These are phyloP conservation scores for Luffia ferchaultella DNA, from an alignment of 2,888 invertebrate species.

Conservation along the genomic window DNA sequence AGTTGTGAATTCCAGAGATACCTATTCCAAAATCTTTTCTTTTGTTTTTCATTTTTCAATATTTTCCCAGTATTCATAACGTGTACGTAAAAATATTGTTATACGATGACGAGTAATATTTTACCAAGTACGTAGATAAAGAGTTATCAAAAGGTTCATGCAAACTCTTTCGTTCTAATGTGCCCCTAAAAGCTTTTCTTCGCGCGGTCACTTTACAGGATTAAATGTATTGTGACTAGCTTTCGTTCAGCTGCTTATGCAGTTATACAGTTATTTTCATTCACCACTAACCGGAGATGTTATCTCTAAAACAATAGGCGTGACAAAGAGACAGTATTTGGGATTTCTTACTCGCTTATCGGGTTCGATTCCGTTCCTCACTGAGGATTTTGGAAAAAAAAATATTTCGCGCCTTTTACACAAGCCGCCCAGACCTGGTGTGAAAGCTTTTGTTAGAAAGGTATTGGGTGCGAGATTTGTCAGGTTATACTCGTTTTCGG, in stretches of 20 bases:
- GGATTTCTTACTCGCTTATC: conserved; percentile 16
- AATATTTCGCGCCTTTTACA: conserved; percentile 32
- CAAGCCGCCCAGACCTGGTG: conserved; percentile 16
- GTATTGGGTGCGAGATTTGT: conserved; percentile 16
- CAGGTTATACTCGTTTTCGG: conserved; percentile 18
- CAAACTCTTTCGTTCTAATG: too few species aligned
- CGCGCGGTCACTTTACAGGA: conserved; percentile 61
- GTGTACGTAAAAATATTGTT: too few species aligned
- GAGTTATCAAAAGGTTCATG: too few species aligned
- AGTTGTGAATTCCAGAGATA: too few species aligned
- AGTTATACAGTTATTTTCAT: conserved; percentile 54
- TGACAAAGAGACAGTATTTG: conserved; percentile 17
- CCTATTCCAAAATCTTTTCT: too few species aligned
- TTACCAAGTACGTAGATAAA: too few species aligned
- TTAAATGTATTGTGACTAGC: conserved; percentile 38
- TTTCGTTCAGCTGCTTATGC: conserved; percentile 19
- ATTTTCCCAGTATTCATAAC: too few species aligned
- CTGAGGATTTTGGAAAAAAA: not conserved
- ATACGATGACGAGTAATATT: too few species aligned
- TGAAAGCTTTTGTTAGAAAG: conserved; percentile 14
- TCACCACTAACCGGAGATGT: conserved; percentile 46
- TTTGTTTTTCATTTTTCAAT: too few species aligned
- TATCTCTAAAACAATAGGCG: conserved; percentile 57
- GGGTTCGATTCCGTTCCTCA: conserved; percentile 18
- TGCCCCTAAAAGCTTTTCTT: not conserved